phyloP scores from a whole-genome alignment of 2,888 invertebrate species.

The Blera fallax region DNA sequence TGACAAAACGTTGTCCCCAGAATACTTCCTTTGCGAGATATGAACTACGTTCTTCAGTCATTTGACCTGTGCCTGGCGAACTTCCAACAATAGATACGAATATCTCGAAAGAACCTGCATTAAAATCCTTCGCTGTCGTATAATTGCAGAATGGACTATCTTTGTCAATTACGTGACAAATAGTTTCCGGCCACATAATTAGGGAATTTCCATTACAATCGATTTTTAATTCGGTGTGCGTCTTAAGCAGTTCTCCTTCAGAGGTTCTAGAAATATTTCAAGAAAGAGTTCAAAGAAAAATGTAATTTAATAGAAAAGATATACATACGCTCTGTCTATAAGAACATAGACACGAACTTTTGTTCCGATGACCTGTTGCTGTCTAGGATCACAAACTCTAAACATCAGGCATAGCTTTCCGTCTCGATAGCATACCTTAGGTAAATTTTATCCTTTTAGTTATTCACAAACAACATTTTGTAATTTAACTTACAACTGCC shows the following conservation, averaged over 20 bases:
- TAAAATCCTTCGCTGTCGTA: conserved; percentile 88
- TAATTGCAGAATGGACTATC: conserved; percentile 90
- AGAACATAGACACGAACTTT: conserved; percentile 85
- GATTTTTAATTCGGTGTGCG: conserved; percentile 87
- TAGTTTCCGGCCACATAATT: conserved; percentile 93
- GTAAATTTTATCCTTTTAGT: not conserved
- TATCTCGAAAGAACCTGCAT: conserved; percentile 89
- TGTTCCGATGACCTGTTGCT: conserved; percentile 90
- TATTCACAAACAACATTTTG: not conserved
- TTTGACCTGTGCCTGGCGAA: conserved; percentile 89
- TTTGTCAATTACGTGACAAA: conserved; percentile 91
- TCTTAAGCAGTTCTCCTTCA: conserved; percentile 89
- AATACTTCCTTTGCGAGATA: conserved; percentile 91
- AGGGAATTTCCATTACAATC: conserved; percentile 85
- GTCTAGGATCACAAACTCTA: conserved; percentile 89
- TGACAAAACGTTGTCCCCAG: conserved; percentile 92
- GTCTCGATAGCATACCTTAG: conserved; percentile 89
- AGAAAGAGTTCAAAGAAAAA: not conserved
- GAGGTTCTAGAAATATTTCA: conserved; percentile 76
- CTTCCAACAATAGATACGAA: conserved; percentile 92
- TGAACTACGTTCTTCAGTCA: conserved; percentile 88
- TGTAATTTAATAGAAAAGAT: not conserved
- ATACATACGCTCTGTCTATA: conserved; percentile 78
- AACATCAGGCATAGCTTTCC: conserved; percentile 90
- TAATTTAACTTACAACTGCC: conserved; percentile 83